Conservation (phyloP, 2,888 invertebrate species). For the Pterobdella sp. region DNA sequence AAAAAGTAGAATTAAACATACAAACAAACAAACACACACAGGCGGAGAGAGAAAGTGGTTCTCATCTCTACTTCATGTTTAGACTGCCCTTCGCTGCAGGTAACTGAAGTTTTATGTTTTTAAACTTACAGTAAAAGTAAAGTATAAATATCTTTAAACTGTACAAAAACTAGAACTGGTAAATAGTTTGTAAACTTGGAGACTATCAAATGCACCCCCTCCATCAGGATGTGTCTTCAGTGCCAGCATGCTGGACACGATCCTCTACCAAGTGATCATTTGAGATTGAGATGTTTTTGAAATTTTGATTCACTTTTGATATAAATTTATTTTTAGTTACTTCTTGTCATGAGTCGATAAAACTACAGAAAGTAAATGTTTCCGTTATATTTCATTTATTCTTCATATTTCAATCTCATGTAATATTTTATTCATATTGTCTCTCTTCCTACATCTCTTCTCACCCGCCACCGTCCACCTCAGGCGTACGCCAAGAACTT, state of each 20-base stretch:
- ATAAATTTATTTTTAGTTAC: no score
- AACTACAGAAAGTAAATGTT: no score
- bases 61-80: conserved; percentile 98
- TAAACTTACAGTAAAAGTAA: background rate
- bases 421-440: no score
- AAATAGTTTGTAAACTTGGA: no score
- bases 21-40: conserved; percentile 52
- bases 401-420: no score
- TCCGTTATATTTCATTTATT: no score
- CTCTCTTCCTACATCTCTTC: background rate
- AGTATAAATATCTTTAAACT: no score
- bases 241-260: conserved; percentile 93
- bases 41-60: conserved; percentile 93
- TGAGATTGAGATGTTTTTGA: no score
- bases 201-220: background rate
- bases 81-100: conserved; percentile 94
- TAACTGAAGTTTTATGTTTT: conserved; percentile 52
- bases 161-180: no score
- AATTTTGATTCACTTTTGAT: no score
- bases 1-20: background rate
- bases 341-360: no score
- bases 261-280: conserved; percentile 64
- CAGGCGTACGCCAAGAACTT: conserved; percentile 95
- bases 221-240: conserved; percentile 66
- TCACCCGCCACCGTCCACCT: background rate